Evolutionary conservation across 1,140 invertebrate genomes (phyloP).

Genomic region (Cydia amplana): DNA sequence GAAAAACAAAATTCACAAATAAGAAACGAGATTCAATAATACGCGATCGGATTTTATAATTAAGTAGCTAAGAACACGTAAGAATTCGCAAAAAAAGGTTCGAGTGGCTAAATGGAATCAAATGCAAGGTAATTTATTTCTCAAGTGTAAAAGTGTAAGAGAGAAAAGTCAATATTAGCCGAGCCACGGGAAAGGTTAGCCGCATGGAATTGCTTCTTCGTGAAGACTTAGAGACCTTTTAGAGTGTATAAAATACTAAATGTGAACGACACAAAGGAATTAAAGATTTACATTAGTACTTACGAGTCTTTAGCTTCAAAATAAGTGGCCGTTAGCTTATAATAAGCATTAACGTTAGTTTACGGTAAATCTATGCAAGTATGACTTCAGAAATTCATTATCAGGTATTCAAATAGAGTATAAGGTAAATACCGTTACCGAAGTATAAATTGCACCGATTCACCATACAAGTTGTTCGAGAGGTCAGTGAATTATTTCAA

Average conservation of each 20-base stretch:
- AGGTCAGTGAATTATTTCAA: no score
- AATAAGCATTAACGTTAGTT: no score
- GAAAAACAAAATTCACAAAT: slow-evolving; percentile 8
- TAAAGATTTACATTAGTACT: not conserved
- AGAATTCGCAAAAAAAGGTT: not conserved
- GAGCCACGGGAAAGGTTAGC: slow-evolving; percentile 9
- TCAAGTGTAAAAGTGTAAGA: slow-evolving; percentile 1
- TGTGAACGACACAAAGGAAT: not conserved
- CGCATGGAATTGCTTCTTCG: slow-evolving; percentile 11
- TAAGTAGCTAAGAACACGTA: slow-evolving; percentile 8
- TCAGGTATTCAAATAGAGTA: no score
- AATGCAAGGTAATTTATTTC: slow-evolving; percentile 28
- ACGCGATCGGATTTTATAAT: slow-evolving; percentile 19
- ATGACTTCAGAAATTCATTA: no score
- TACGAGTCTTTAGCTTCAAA: not conserved
- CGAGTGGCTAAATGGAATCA: not conserved
- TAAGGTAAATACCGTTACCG: no score
- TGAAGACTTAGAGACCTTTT: not conserved
- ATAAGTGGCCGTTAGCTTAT: not conserved
- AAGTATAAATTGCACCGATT: no score
- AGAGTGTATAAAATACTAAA: not conserved
- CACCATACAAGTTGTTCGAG: no score
- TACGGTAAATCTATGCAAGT: no score
- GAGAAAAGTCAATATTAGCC: slow-evolving; percentile 9
- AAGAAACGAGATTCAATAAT: slow-evolving; percentile 30